Conservation (phyloP, 1,140 invertebrate species). For the Drosophila baimaii region DNA sequence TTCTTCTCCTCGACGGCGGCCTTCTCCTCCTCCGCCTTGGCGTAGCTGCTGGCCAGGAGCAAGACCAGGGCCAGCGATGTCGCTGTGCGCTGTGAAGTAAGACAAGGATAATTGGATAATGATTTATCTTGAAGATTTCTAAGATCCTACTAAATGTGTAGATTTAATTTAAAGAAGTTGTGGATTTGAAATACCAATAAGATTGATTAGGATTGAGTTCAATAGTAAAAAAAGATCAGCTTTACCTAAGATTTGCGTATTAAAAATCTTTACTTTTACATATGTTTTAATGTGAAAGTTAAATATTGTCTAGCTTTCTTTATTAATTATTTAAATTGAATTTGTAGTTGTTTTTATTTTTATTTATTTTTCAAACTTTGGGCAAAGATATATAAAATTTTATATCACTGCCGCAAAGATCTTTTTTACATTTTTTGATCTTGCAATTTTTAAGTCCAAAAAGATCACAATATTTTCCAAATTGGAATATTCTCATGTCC, state of each 20-base stretch:
- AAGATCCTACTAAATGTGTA: neutral
- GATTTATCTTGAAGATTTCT: neutral
- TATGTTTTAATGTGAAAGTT: neutral
- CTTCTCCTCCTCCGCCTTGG: conserved; percentile 79
- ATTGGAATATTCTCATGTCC: conserved; percentile 5
- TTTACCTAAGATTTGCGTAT: no score
- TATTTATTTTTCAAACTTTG: neutral
- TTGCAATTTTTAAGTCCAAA: neutral
- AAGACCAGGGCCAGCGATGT: conserved; percentile 85
- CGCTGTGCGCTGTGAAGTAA: conserved; percentile 81
- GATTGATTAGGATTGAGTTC: no score
- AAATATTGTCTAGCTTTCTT: neutral
- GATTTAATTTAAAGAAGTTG: neutral
- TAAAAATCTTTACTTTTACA: neutral
- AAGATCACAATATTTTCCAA: neutral
- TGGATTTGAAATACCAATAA: neutral
- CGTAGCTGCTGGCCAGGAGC: conserved; percentile 82
- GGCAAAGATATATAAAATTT: neutral
- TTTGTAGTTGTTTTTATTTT: neutral
- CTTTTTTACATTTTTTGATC: neutral
- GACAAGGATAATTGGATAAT: neutral
- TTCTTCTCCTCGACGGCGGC: conserved; percentile 85
- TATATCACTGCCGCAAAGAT: neutral
- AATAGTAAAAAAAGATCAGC: no score
- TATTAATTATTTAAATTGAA: neutral